Percentiles rank a stretch among this genome's conserved stretches.
Conservation (phyloP, 2,113 vertebrate species). For the Tapirus terrestris region DNA sequence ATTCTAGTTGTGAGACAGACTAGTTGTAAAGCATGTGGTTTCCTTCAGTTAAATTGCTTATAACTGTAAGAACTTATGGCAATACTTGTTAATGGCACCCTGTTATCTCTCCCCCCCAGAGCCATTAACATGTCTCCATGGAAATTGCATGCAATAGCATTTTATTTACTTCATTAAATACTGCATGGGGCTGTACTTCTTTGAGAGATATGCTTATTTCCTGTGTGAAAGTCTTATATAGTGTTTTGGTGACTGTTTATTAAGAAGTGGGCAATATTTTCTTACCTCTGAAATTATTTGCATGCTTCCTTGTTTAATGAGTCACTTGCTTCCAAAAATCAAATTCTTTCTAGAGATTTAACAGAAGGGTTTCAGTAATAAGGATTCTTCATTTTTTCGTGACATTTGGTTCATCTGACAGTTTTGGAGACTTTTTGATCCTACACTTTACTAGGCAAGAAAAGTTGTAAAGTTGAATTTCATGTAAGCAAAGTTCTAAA, state of each 20-base stretch:
- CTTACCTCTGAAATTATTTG: background rate
- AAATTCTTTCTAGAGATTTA: background rate
- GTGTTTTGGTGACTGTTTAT: background rate
- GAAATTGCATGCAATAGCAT: slow-evolving; percentile 23
- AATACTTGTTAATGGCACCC: background rate
- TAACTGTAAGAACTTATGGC: slow-evolving; percentile 12
- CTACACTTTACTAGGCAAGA: background rate
- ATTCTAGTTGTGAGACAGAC: slow-evolving; percentile 38
- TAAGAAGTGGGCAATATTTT: background rate
- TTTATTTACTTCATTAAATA: slow-evolving; percentile 63
- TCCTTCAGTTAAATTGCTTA: slow-evolving; percentile 56
- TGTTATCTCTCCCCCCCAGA: slow-evolving; percentile 62
- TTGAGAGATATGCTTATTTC: slow-evolving; percentile 4
- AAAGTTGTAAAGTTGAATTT: background rate
- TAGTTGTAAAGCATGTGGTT: slow-evolving; percentile 28
- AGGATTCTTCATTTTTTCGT: background rate
- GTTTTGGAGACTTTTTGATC: background rate
- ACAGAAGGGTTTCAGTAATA: background rate
- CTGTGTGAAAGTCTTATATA: background rate
- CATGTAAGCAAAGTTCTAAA: background rate
- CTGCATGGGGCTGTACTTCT: background rate
- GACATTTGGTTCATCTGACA: background rate
- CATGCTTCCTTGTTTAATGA: slow-evolving; percentile 8
- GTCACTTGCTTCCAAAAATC: background rate
- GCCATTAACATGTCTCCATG: background rate